Evolutionary conservation across 2,113 vertebrate genomes (phyloP), one percentile per base, ranked within the genome.

Genomic region (Pterocles burchelli): DNA sequence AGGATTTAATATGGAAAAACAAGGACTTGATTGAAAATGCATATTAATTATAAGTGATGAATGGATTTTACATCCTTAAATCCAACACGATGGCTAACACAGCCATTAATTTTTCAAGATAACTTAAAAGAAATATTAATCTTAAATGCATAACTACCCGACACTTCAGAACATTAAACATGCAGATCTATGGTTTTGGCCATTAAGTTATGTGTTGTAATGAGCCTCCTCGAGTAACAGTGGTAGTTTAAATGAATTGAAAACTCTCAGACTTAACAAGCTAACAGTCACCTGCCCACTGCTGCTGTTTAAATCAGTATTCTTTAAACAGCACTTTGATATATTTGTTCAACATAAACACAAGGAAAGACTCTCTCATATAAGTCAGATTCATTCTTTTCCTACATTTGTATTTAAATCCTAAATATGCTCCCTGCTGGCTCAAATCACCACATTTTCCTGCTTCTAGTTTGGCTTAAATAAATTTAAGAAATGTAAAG

Each of bases 321-420:
- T 73, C 73, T 85, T 89, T 54, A 68, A 91, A 59, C 5, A 74
- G 25, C 33, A 67, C 51, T 90, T 90, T 49, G 36, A 85, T 62
- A 16, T 36, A 83, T 57, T 90, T 63, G 16, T 67, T 90, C 72
- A 67, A 21, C 48, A 81, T 31, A 90, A 91, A 88, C 46, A 79
- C 26, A n/a, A 63, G 22, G 26, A 55, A 90, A 76, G 24, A 43
- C 67, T 17, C 52, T 31, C 82, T 83, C 36, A 3, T 15, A 62
- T 45, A 38, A 73, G 6, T 76, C 33, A 68, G 29, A 66, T 86
- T 63, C 88, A 43, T 62, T 86, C 11, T 77, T 93, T 74, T 75
- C 65, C 51, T 58, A 38, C 29, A 82, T 57, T 72, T 75, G 41
- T 82, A 61, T 65, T 90, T 82, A 65, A 95, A 68, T 52, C 15